Percentiles rank a stretch among this genome's conserved stretches.
These are phyloP conservation scores for Ictalurus furcatus DNA, from an alignment of 2,113 vertebrate species.

Conservation along the genomic window DNA sequence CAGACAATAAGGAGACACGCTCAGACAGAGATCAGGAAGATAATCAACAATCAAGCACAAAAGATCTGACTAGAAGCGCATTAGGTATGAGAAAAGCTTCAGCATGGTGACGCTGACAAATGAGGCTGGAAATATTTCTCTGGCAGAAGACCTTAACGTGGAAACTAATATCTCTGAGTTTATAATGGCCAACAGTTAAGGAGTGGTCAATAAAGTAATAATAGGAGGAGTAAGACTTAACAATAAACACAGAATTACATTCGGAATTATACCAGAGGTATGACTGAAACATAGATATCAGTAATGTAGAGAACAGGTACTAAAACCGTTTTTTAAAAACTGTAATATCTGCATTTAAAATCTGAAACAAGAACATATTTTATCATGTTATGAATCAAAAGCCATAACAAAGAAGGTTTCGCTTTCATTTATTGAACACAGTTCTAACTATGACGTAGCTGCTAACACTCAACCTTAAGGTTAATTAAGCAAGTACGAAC, in stretches of 20 bases:
- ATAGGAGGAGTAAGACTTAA: background rate
- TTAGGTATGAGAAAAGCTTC: background rate
- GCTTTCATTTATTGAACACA: background rate
- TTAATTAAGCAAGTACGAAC: background rate
- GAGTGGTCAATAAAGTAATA: background rate
- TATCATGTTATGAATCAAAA: background rate
- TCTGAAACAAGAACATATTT: background rate
- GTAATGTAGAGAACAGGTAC: background rate
- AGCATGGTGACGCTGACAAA: background rate
- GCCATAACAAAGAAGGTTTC: background rate
- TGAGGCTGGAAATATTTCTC: background rate
- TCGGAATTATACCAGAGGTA: background rate
- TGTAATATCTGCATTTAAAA: background rate
- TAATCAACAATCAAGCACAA: conserved; percentile 42
- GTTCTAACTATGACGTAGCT: background rate
- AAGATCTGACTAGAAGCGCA: background rate
- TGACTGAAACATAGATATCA: background rate
- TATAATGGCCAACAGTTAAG: background rate
- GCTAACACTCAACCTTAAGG: background rate
- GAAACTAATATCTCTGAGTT: background rate
- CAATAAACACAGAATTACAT: background rate
- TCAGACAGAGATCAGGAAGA: conserved; percentile 43
- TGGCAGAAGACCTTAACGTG: background rate
- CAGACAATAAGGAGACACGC: conserved; percentile 48
- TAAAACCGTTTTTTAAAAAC: background rate